Evolutionary conservation across 2,888 invertebrate genomes (phyloP).

Genomic region (Chrysina gloriosa): DNA sequence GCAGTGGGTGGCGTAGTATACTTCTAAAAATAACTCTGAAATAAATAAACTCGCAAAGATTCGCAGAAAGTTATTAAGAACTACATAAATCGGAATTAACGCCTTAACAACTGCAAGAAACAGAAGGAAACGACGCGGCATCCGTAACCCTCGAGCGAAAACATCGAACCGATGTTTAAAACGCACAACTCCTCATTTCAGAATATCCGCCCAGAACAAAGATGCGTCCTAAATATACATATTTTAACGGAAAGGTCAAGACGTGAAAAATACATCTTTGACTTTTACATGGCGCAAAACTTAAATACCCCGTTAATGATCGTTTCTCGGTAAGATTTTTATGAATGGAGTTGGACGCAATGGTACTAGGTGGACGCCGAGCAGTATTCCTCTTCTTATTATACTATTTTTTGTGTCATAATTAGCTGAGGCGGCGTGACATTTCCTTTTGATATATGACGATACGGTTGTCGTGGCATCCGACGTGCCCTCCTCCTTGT

Average conservation of each 20-base stretch:
- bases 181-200: background rate
- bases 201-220: background rate
- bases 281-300: constrained; percentile 20
- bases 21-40: no score
- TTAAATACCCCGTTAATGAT: constrained; percentile 30
- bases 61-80: no score
- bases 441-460: constrained; percentile 43
- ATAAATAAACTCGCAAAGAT: no score
- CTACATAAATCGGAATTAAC: no score
- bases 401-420: constrained; percentile 41
- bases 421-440: constrained; percentile 42
- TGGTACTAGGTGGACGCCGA: background rate
- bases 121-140: no score
- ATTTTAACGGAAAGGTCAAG: constrained; percentile 21
- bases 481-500: constrained; percentile 39
- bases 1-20: no score
- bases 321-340: constrained; percentile 38
- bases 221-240: background rate
- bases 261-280: background rate
- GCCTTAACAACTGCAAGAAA: no score
- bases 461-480: constrained; percentile 44
- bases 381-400: constrained; percentile 23
- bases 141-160: no score
- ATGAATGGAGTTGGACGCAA: constrained; percentile 23
- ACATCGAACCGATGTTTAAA: no score